Conservation (phyloP, 2,797 vertebrate genomes). For the Melanotaenia maccullochi region DNA sequence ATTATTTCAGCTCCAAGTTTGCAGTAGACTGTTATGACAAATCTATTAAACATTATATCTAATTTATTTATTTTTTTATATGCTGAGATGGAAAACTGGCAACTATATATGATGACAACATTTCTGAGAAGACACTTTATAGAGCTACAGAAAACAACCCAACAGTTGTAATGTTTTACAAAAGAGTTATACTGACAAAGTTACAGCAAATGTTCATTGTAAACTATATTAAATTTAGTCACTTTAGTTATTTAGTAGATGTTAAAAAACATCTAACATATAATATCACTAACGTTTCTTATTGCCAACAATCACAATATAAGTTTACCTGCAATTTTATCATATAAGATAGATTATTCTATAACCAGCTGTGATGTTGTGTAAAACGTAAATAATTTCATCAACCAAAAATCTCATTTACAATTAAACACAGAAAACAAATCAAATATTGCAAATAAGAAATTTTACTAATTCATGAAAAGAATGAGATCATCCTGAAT, state of each 20-base stretch:
- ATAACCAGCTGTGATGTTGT: too few species aligned
- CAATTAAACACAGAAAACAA: too few species aligned
- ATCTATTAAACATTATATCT: neutral
- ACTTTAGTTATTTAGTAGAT: neutral
- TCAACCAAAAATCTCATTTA: too few species aligned
- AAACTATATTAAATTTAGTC: neutral
- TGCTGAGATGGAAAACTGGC: neutral
- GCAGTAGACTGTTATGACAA: neutral
- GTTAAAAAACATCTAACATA: neutral
- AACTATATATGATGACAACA: neutral
- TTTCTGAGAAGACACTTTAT: neutral
- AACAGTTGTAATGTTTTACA: neutral
- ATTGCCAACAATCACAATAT: neutral
- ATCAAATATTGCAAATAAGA: too few species aligned
- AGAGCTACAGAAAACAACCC: neutral
- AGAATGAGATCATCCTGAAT: too few species aligned
- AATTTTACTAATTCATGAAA: too few species aligned
- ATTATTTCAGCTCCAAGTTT: constrained; percentile 1
- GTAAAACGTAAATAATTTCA: too few species aligned
- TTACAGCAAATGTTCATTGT: neutral
- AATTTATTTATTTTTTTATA: neutral
- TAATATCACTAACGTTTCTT: neutral
- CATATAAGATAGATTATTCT: too few species aligned
- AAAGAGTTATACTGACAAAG: neutral
- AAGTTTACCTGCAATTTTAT: too few species aligned